Evolutionary conservation across 2,797 vertebrate species (phyloP), one percentile per base, ranked within the genome.

Genomic region (Pagetopsis macropterus): DNA sequence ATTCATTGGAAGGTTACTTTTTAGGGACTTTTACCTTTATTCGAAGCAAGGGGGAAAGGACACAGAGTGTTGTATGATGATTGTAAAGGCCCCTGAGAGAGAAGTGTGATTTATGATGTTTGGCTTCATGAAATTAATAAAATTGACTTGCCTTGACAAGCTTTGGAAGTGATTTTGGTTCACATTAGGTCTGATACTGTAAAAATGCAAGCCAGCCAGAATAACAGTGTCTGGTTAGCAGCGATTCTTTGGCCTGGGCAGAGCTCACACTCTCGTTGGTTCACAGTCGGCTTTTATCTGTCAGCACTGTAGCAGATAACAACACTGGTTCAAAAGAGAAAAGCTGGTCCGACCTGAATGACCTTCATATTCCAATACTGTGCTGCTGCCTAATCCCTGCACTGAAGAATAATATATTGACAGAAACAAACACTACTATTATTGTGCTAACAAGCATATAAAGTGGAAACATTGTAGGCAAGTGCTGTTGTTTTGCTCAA

Each of bases 331-430:
- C 71, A 82, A 83, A 81, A 75, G 61, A 81, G 56, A 76, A 84
- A 84, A 76, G 79, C 82, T 72, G 75, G 75, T 82, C 76, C 21
- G 67, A 89, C 89, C 87, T 69, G 69, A 70, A 64, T 80, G 83
- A 88, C 88, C 87, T 92, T 88, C 84, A 84, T 78, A 77, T 82
- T 76, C 76, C 80, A 78, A 72, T 73, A 68, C 55, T 37, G 63
- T 70, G 65, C 37, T 11, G 23, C 45, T 43, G 66, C 37, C 71
- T 78, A 76, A 82, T 82, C 66, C 52, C 57, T 15, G 46, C 71
- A 76, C 65, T 68, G 56, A 68, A 63, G 69, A 79, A 70, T 15
- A 73, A 58, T 49, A 72, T 70, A 78, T 55, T 70, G 81, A 84
- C 66, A 72, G 46, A 75, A 48, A 46, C 57, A 71, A 72, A 65